phyloP scores from a whole-genome alignment of 2,113 vertebrate species.

The Trachemys scripta region DNA sequence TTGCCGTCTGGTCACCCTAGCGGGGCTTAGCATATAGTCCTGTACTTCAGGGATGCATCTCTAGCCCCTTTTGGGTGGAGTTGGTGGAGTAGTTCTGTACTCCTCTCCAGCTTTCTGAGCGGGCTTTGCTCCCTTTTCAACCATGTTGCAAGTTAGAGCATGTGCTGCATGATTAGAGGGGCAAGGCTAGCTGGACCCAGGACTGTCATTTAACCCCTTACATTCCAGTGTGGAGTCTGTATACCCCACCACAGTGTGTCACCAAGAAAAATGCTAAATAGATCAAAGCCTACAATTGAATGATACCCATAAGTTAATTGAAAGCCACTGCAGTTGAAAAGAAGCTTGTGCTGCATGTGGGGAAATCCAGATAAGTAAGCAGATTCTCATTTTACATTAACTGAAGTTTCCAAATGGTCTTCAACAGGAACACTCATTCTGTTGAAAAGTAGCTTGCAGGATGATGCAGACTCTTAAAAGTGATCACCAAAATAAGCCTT shows the following conservation, averaged over 20 bases:
- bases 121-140: no score
- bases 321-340: neutral
- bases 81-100: no score
- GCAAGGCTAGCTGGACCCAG: no score
- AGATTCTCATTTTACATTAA: neutral
- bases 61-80: no score
- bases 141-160: no score
- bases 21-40: no score
- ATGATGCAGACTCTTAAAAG: neutral
- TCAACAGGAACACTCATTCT: neutral
- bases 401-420: neutral
- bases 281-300: neutral
- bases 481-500: neutral
- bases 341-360: neutral
- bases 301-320: neutral
- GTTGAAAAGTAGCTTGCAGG: neutral
- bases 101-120: no score
- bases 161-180: no score
- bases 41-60: no score
- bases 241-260: neutral
- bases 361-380: neutral
- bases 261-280: neutral
- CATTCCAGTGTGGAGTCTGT: no score
- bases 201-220: no score
- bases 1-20: no score